Base-by-base conservation (phyloP, 2,888 invertebrate genomes). In the Glyphotaelius pellucidus region DNA sequence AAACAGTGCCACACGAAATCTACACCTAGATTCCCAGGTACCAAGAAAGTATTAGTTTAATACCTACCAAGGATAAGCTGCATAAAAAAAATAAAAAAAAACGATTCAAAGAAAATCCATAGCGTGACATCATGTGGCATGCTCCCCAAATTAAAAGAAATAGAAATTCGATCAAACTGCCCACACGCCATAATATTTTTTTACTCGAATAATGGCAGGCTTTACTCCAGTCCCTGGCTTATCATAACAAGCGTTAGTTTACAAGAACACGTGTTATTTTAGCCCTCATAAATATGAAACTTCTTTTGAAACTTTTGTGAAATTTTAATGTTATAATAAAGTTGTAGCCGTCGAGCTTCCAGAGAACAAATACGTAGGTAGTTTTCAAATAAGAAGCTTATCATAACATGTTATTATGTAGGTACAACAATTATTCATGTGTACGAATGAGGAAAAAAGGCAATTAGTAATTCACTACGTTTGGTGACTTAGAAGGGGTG, bases 111-210 rank as follows among this genome's bases (percentile, higher is more conserved):
- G 25, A 83, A 35, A 14, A 4, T 83, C 35, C 19, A 83, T 83
- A 7, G 83, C 83, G 83, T 83, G 83, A 83, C 83, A 25, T 67
- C 67, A 9, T n/a, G 25, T 67, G 67, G 83, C 32, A 9, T 83
- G 83, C 35, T 83, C n/a, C 35, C 83, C 83, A 83, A 32, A 35
- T 35, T 32, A 38, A 83, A 83, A 32, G 83, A 83, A 83, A 83
- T n/a, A 83, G 25, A 83, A 83, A 35, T 83, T 83, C 83, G 35
- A 83, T 83, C 83, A 83, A 35, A 11, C 11, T 7, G 35, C 83
- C 11, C 25, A n/a, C 83, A 83, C 83, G 83, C 83, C 15, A 83
- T 35, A 83, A 35, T 83, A 67, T 25, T 25, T 67, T 25, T 25
- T 9, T n/a, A 9, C 67, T 67, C 67, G 25, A 67, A n/a, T 25